Evolutionary conservation across 2,888 invertebrate genomes (phyloP).

Genomic region (Dascillus cervinus): DNA sequence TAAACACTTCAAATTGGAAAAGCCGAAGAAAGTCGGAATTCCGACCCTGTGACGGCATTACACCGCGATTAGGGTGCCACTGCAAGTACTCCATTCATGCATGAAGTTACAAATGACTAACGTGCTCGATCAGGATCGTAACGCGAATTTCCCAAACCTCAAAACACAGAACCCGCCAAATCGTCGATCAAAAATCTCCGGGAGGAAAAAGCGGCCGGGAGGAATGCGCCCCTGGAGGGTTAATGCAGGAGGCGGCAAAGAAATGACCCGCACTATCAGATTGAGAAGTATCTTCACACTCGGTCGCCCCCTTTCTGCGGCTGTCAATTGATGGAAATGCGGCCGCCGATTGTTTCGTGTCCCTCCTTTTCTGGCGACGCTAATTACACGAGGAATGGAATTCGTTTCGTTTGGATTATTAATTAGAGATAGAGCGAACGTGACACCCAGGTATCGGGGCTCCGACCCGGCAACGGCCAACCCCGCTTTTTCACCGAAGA

Average conservation of each 20-base stretch:
- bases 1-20: too few species aligned
- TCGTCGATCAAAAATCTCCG: background rate
- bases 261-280: constrained; percentile 28
- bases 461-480: too few species aligned
- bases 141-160: background rate
- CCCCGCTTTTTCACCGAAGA: too few species aligned
- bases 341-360: constrained; percentile 12
- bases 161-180: background rate
- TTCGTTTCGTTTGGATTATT: too few species aligned
- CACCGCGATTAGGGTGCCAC: too few species aligned
- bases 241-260: constrained; percentile 18
- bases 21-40: too few species aligned
- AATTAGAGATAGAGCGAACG: too few species aligned
- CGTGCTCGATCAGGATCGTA: background rate
- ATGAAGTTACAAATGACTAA: background rate
- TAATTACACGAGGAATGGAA: too few species aligned
- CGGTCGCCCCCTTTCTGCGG: constrained; percentile 23
- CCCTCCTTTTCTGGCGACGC: too few species aligned
- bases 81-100: background rate
- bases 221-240: constrained; percentile 7
- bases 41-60: too few species aligned
- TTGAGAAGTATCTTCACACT: constrained; percentile 27
- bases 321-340: constrained; percentile 24
- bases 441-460: too few species aligned
- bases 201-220: constrained; percentile 9